These are phyloP conservation scores for Acronicta aceris DNA, from an alignment of 2,888 invertebrate genomes.

Conservation along the genomic window DNA sequence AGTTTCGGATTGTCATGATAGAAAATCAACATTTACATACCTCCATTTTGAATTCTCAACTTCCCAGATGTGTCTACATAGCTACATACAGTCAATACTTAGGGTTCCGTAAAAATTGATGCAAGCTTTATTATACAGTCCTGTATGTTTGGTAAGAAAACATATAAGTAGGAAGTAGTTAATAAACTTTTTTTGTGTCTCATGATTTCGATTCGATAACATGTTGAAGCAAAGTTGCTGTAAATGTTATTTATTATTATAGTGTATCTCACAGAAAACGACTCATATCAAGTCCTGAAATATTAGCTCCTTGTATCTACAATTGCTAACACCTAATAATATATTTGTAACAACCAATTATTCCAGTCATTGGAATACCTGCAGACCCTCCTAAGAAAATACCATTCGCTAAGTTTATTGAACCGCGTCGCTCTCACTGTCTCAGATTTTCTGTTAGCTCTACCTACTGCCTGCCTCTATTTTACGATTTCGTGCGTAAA, in stretches of 20 bases:
- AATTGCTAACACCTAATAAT: conserved; percentile 15
- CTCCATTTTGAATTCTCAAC: conserved; percentile 72
- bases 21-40: conserved; percentile 79
- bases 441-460: conserved; percentile 82
- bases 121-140: not conserved
- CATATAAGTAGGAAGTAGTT: too few species aligned
- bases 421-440: conserved; percentile 71
- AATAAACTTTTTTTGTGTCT: too few species aligned
- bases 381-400: conserved; percentile 59
- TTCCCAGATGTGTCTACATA: conserved; percentile 65
- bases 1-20: conserved; percentile 77
- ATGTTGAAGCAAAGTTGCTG: too few species aligned
- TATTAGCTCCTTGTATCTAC: conserved; percentile 4
- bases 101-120: conserved; percentile 56
- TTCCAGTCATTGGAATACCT: conserved; percentile 43
- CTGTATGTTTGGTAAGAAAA: too few species aligned
- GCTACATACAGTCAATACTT: conserved; percentile 50
- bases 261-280: too few species aligned
- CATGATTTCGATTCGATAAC: not conserved
- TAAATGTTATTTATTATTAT: too few species aligned
- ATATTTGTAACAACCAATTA: conserved; percentile 24
- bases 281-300: too few species aligned
- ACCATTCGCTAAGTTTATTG: conserved; percentile 56
- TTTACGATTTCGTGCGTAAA: conserved; percentile 85
- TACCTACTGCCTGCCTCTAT: conserved; percentile 84